These are phyloP conservation scores for Nephrotoma guestfalica DNA, from an alignment of 2,888 invertebrate species.

Conservation along the genomic window DNA sequence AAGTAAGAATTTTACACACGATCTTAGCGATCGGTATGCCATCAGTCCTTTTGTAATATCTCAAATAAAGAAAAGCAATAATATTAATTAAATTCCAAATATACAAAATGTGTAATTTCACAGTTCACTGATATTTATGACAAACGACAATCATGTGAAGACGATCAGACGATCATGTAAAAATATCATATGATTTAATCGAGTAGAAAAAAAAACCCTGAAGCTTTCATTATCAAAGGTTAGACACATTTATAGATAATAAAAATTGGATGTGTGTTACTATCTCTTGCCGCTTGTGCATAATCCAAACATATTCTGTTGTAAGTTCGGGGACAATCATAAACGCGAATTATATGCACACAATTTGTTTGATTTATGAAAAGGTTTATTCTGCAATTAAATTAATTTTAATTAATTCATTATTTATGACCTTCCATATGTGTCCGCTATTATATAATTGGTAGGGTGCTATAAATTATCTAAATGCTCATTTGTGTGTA, in stretches of 20 bases:
- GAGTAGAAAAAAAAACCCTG: not conserved
- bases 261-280: not conserved
- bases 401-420: not conserved
- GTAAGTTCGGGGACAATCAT: not conserved
- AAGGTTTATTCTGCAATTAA: not conserved
- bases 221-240: not conserved
- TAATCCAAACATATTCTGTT: not conserved
- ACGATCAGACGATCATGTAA: not conserved
- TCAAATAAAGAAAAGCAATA: not conserved
- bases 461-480: not conserved
- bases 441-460: not conserved
- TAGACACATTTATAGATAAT: not conserved
- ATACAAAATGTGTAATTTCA: not conserved
- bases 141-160: not conserved
- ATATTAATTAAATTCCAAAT: not conserved
- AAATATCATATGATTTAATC: not conserved
- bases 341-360: not conserved
- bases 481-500: not conserved
- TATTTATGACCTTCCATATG: not conserved
- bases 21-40: too few relatives aligned
- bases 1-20: too few relatives aligned
- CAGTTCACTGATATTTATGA: not conserved
- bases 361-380: not conserved
- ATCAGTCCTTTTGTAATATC: too few relatives aligned
- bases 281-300: not conserved